Evolutionary conservation across 2,113 vertebrate genomes (phyloP).

Genomic region (Cebus imitator): DNA sequence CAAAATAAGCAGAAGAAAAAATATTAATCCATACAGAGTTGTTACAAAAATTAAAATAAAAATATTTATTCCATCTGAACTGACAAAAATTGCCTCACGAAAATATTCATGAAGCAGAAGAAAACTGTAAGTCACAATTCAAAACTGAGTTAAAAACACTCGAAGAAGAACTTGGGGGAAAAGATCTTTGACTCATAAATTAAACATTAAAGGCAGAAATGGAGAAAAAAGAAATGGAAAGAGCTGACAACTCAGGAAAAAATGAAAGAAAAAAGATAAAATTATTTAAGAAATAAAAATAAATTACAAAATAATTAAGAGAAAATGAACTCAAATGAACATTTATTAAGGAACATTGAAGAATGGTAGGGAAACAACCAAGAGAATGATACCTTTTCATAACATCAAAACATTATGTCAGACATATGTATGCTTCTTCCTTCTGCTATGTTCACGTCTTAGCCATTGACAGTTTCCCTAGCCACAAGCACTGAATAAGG

Average conservation of each 20-base stretch:
- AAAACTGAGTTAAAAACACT: not conserved
- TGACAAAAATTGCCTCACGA: not conserved
- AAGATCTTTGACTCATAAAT: not conserved
- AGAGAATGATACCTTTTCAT: not conserved
- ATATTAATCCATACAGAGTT: not conserved
- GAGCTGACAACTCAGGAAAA: not conserved
- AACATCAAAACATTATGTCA: not conserved
- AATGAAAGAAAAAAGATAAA: not conserved
- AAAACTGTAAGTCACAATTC: not conserved
- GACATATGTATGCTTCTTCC: not conserved
- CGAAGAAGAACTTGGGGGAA: not conserved
- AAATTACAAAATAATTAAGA: not conserved
- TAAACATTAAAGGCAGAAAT: not conserved
- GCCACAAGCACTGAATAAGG: not conserved
- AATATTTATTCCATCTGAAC: not conserved
- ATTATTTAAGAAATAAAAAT: not conserved
- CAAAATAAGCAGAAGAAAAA: not conserved
- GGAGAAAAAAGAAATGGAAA: not conserved
- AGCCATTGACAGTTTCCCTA: not conserved
- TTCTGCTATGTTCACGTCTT: not conserved
- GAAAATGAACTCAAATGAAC: not conserved
- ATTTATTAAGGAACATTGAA: not conserved
- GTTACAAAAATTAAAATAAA: not conserved
- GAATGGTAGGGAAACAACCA: not conserved
- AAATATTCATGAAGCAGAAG: not conserved